Evolutionary conservation across 2,113 vertebrate genomes (phyloP).

Genomic region (Anhinga rufa): DNA sequence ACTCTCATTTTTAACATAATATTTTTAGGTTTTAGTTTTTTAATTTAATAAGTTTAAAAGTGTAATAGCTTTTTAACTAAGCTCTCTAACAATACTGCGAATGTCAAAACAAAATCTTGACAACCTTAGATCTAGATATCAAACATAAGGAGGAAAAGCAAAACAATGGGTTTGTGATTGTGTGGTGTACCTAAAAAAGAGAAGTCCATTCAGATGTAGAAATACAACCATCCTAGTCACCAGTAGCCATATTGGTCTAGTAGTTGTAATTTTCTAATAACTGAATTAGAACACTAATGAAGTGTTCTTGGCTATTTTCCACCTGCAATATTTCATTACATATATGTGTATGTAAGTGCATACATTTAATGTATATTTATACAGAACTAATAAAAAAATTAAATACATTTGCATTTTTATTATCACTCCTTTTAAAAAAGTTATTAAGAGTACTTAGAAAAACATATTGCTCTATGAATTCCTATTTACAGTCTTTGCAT

Average conservation of each 20-base stretch:
- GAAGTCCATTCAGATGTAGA: neutral
- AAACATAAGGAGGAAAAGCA: neutral
- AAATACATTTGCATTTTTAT: constrained; percentile 84
- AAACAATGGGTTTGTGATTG: constrained; percentile 14
- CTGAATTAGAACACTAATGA: constrained; percentile 65
- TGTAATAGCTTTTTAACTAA: neutral
- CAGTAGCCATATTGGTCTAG: constrained; percentile 1
- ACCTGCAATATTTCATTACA: constrained; percentile 60
- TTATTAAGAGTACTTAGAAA: constrained; percentile 85
- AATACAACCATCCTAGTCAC: neutral
- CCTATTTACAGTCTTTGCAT: constrained; percentile 81
- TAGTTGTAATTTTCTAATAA: constrained; percentile 61
- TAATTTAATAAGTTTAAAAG: neutral
- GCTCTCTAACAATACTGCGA: neutral
- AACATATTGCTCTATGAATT: constrained; percentile 81
- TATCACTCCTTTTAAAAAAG: constrained; percentile 81
- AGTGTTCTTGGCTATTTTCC: constrained; percentile 59
- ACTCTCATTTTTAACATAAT: neutral
- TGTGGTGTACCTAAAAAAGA: neutral
- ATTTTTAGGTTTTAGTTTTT: neutral
- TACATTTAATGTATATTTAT: constrained; percentile 72
- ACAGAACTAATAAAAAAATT: constrained; percentile 78
- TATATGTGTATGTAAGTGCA: constrained; percentile 53
- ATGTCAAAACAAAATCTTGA: constrained; percentile 5
- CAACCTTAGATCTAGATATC: neutral